Evolutionary conservation across 2,797 vertebrate species (phyloP), one percentile per base, ranked within the genome.

Genomic region (Silurus lanzhouensis): DNA sequence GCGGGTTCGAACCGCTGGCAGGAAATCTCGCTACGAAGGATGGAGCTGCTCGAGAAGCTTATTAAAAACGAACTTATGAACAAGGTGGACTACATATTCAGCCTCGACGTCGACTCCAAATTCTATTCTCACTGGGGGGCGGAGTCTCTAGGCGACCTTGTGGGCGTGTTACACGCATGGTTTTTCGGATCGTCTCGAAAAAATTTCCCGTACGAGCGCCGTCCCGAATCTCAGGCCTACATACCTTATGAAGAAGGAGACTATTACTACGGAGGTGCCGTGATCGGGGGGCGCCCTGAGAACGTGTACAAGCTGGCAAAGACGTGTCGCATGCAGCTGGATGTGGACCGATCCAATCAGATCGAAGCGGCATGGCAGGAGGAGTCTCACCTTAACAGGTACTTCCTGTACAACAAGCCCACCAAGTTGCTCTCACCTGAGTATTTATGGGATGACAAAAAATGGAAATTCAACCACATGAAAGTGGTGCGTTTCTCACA

Each of bases 331-430:
- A 88, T 84, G 85, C 85, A 89, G 79, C 91, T 95, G 20, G 88
- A 95, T 87, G 85, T 90, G 0, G 96, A 97, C 83, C 91, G 93
- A 80, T 94, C 93, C 89, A 96, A 95, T 0, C 89, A 92, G 5
- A 91, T 96, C 83, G 90, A 95, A 92, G 96, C 95, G 1, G 91
- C 85, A 79, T 94, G 95, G 95, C 95, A 95, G 87, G 96, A 96
- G 68, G 96, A 97, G 88, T 96, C 96, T 58, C 95, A 96, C 88
- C 93, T 96, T 63, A 97, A 96, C 89, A 94, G 89, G 79, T 60
- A 60, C 58, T 60, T 60, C 17, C 58, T 60, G 58, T 3, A 19
- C 58, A 60, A 60, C 58, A 60, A 60, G 2, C 58, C 58, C 17
- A 19, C 17, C 17, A 60, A 60, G 17, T 10, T 52, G 48, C 48